A percentile compares a stretch with the other conserved stretches of the same genome.
phyloP scores from a whole-genome alignment of 2,113 vertebrate genomes.

The Aspidoscelis tigris region DNA sequence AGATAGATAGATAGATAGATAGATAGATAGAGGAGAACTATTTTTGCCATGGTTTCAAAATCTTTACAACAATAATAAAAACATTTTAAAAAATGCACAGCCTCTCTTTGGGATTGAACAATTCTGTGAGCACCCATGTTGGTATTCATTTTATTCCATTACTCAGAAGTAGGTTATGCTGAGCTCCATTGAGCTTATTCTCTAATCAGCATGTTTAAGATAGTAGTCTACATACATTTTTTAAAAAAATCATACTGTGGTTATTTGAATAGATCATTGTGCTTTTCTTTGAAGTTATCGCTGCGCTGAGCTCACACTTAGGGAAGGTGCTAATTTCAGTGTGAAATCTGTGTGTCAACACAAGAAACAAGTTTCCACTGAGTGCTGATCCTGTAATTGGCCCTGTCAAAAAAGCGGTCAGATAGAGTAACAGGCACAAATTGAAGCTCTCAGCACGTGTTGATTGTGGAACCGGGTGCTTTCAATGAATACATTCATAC shows the following conservation, averaged over 20 bases:
- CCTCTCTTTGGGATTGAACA: background rate
- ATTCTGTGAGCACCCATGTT: background rate
- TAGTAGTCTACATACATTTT: background rate
- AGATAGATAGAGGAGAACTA: too few species aligned
- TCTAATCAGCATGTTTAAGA: background rate
- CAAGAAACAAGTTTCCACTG: background rate
- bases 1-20: too few species aligned
- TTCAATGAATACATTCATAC: background rate
- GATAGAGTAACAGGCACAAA: background rate
- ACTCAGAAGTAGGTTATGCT: background rate
- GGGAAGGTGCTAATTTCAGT: background rate
- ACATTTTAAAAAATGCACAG: background rate
- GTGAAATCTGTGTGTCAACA: background rate
- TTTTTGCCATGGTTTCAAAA: too few species aligned
- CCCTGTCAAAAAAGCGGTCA: background rate
- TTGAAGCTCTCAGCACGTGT: background rate
- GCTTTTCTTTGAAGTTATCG: background rate
- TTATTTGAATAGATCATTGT: background rate
- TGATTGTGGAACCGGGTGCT: background rate
- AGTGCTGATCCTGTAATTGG: background rate
- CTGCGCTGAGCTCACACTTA: background rate
- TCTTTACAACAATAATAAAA: too few species aligned
- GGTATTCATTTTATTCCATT: background rate
- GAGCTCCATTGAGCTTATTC: background rate
- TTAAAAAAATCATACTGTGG: background rate